phyloP scores from a whole-genome alignment of 2,888 invertebrate genomes.

The Macrosiphum euphorbiae region DNA sequence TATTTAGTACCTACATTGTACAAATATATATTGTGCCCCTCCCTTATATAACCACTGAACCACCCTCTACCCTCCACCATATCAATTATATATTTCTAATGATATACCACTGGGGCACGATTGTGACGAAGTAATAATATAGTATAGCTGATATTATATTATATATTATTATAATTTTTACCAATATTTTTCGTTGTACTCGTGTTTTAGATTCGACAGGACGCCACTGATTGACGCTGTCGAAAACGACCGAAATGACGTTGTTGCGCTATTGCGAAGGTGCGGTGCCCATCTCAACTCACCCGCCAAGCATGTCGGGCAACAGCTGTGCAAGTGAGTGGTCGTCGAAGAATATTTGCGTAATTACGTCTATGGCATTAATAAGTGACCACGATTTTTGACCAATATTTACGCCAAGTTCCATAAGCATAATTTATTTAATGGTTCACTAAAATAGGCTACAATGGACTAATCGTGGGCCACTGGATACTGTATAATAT shows the following conservation, averaged over 20 bases:
- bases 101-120: background rate
- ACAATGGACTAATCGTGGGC: background rate
- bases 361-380: background rate
- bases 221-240: constrained; percentile 82
- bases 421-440: background rate
- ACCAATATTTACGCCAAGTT: background rate
- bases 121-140: background rate
- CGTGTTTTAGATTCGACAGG: constrained; percentile 73
- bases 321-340: constrained; percentile 76
- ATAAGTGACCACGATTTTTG: background rate
- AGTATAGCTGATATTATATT: background rate
- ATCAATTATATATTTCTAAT: background rate
- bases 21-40: background rate
- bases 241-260: constrained; percentile 75
- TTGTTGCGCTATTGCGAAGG: constrained; percentile 78
- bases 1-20: background rate
- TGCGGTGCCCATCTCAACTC: constrained; percentile 83
- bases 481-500: background rate
- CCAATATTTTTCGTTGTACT: background rate
- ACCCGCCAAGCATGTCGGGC: constrained; percentile 75
- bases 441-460: background rate
- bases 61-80: background rate
- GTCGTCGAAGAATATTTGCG: background rate
- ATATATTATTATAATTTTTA: background rate
- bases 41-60: background rate